A percentile compares a stretch with the other conserved stretches of the same genome.
Conservation (phyloP, 2,113 vertebrate genomes). For the Clarias gariepinus region DNA sequence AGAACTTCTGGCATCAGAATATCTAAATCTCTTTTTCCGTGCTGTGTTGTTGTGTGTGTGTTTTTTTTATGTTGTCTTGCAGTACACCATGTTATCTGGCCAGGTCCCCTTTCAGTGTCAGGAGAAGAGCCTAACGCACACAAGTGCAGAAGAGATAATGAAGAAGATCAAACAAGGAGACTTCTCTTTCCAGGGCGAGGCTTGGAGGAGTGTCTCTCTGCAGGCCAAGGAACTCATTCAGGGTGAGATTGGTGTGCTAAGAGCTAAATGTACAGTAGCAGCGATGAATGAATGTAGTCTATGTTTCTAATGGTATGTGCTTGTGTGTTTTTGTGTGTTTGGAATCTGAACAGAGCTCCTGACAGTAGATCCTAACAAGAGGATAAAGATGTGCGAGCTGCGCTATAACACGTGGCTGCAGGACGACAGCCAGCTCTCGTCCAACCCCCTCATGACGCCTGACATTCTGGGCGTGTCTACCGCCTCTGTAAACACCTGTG, state of each 20-base stretch:
- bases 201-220: conserved; percentile 94
- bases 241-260: conserved; percentile 68
- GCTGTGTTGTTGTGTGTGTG: conserved; percentile 19
- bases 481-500: conserved; percentile 89
- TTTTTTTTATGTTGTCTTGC: conserved; percentile 41
- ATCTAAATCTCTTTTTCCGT: not conserved
- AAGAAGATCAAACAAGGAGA: conserved; percentile 97
- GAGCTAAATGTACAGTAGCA: not conserved
- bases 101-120: conserved; percentile 97
- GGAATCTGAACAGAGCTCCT: conserved; percentile 80
- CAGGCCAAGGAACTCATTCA: conserved; percentile 96
- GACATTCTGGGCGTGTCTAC: conserved; percentile 95
- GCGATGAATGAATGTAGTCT: not conserved
- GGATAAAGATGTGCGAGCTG: conserved; percentile 96
- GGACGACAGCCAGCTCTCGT: conserved; percentile 95
- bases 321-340: conserved; percentile 5
- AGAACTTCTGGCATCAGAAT: not conserved
- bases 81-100: conserved; percentile 98
- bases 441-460: conserved; percentile 96
- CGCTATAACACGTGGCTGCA: conserved; percentile 96
- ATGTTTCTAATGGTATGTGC: not conserved
- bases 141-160: conserved; percentile 95
- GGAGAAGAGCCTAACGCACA: conserved; percentile 86
- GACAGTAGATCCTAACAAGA: conserved; percentile 96
- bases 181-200: conserved; percentile 95